Conservation (phyloP, 2,113 vertebrate genomes). For the Channa argus region DNA sequence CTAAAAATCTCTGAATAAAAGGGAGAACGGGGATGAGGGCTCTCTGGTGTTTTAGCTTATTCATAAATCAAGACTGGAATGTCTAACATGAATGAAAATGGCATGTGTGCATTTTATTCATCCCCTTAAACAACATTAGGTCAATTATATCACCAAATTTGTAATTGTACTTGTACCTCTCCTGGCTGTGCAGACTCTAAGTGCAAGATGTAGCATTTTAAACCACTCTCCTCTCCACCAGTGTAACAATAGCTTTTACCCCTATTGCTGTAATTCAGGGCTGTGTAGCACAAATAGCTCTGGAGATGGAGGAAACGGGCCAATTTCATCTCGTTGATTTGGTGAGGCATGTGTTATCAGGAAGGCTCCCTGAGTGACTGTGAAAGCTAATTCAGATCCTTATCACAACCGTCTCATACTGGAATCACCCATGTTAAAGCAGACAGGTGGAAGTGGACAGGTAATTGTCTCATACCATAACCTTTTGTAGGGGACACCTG, state of each 20-base stretch:
- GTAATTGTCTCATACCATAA: conserved; percentile 74
- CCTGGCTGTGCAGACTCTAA: conserved; percentile 4
- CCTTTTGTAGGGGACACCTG: conserved; percentile 71
- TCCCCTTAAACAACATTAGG: conserved; percentile 27
- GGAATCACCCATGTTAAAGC: conserved; percentile 66
- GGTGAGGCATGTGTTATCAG: conserved; percentile 75
- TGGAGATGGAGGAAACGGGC: conserved; percentile 71
- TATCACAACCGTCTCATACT: conserved; percentile 77
- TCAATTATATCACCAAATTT: conserved; percentile 33
- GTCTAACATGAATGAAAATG: neutral
- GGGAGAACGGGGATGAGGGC: conserved; percentile 21
- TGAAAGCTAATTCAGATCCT: conserved; percentile 82
- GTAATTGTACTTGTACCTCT: conserved; percentile 27
- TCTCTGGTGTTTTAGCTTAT: conserved; percentile 18
- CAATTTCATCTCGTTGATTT: conserved; percentile 75
- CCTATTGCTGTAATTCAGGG: conserved; percentile 56
- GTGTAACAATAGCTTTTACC: conserved; percentile 29
- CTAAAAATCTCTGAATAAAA: conserved; percentile 50
- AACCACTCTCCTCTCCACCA: conserved; percentile 33
- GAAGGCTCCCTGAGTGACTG: conserved; percentile 70
- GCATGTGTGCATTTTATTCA: neutral
- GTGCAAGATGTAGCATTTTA: conserved; percentile 38
- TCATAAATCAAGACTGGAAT: conserved; percentile 16
- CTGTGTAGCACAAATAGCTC: conserved; percentile 70
- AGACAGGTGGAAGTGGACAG: conserved; percentile 70